A percentile compares a stretch with the other conserved stretches of the same genome.
phyloP scores from a whole-genome alignment of 2,797 vertebrate genomes.

The Rhabdomys pumilio region DNA sequence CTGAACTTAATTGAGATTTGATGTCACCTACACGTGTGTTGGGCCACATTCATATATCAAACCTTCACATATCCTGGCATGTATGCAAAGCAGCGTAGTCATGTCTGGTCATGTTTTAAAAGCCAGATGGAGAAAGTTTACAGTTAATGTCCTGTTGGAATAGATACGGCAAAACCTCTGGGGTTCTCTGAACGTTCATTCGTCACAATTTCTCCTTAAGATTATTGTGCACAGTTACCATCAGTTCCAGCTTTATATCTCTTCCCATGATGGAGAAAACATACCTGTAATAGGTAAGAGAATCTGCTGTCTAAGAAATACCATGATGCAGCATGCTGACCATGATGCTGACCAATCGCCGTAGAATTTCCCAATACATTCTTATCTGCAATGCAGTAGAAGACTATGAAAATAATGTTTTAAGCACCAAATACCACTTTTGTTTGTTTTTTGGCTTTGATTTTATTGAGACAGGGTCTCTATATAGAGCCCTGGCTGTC shows the following conservation, averaged over 20 bases:
- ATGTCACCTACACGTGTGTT: background rate
- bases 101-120: slow-evolving; percentile 4
- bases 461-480: background rate
- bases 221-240: slow-evolving; percentile 29
- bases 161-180: background rate
- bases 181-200: background rate
- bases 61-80: background rate
- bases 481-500: background rate
- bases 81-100: too few species aligned
- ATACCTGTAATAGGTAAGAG: background rate
- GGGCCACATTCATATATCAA: background rate
- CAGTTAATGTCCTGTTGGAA: slow-evolving; percentile 25
- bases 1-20: background rate
- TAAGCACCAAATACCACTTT: slow-evolving; percentile 15
- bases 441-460: background rate
- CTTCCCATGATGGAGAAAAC: background rate
- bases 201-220: background rate
- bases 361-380: slow-evolving; percentile 31
- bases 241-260: slow-evolving; percentile 27
- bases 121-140: slow-evolving; percentile 19
- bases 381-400: background rate
- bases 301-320: background rate
- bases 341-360: background rate
- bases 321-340: background rate
- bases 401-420: slow-evolving; percentile 34